Conservation (phyloP, 2,797 vertebrate species). For the Oreochromis grahami region DNA sequence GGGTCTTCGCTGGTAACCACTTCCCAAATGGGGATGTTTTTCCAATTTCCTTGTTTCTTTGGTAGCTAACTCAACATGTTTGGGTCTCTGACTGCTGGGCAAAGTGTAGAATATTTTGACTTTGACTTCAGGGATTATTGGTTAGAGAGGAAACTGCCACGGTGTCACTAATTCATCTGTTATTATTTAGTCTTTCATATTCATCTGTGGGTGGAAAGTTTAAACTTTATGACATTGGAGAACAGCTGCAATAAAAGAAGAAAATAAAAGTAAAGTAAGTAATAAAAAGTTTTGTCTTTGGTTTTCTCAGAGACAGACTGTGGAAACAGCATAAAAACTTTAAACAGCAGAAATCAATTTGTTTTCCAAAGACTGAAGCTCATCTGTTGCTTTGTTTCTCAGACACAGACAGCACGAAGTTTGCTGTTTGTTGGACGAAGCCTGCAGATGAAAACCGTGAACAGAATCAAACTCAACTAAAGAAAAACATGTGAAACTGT, state of each 20-base stretch:
- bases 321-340: neutral
- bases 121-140: neutral
- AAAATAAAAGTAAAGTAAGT: neutral
- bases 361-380: neutral
- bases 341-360: neutral
- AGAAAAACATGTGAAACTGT: neutral
- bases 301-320: neutral
- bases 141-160: neutral
- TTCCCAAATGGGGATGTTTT: neutral
- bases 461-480: neutral
- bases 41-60: neutral
- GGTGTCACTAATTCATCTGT: accelerated
- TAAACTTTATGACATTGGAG: neutral
- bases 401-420: neutral
- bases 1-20: neutral
- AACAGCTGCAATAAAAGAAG: neutral
- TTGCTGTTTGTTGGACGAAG: neutral
- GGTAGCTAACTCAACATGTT: neutral
- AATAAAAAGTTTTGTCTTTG: neutral
- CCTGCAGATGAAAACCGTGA: neutral
- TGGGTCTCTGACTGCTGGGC: neutral
- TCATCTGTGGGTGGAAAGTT: neutral
- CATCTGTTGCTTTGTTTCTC: accelerated
- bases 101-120: neutral
- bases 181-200: neutral